A percentile compares a stretch with the other conserved stretches of the same genome.
Evolutionary conservation across 2,888 invertebrate species (phyloP).

Genomic region (Rhogogaster chlorosoma): DNA sequence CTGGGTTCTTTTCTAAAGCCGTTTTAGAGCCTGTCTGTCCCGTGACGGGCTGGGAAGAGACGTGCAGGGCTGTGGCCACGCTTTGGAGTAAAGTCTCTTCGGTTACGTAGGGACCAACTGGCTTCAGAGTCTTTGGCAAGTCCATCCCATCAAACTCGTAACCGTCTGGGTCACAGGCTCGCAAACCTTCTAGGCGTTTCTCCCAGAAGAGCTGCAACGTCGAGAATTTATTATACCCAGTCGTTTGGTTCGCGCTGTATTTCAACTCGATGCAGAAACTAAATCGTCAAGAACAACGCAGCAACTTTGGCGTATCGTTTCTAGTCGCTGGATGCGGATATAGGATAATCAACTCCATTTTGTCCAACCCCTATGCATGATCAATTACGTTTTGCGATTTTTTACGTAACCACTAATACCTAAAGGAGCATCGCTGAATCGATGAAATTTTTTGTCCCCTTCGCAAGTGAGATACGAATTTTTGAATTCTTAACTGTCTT

Average conservation of each 20-base stretch:
- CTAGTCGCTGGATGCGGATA: not conserved
- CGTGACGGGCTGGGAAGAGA: slow-evolving; percentile 92
- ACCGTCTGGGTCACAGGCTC: slow-evolving; percentile 93
- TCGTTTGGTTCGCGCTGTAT: not conserved
- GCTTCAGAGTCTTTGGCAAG: slow-evolving; percentile 89
- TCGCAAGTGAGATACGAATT: not conserved
- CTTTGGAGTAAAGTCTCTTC: slow-evolving; percentile 95
- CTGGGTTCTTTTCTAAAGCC: slow-evolving; percentile 94
- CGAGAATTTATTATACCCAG: slow-evolving; percentile 24
- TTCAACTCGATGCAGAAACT: slow-evolving; percentile 26
- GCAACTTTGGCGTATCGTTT: slow-evolving; percentile 22
- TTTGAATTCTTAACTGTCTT: not conserved
- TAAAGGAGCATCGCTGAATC: not conserved
- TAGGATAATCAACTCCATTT: not conserved
- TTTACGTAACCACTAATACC: not conserved
- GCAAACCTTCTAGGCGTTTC: slow-evolving; percentile 89
- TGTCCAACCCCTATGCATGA: not conserved
- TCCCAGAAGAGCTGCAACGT: slow-evolving; percentile 85
- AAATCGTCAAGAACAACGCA: slow-evolving; percentile 28
- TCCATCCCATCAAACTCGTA: slow-evolving; percentile 91
- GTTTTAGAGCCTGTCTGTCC: slow-evolving; percentile 93
- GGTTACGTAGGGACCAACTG: slow-evolving; percentile 91
- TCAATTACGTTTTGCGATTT: not conserved
- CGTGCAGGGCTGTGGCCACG: slow-evolving; percentile 96
- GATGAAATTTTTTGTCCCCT: not conserved